Base-by-base conservation (phyloP, 2,888 invertebrate species). In the Micoletzkya japonica region DNA sequence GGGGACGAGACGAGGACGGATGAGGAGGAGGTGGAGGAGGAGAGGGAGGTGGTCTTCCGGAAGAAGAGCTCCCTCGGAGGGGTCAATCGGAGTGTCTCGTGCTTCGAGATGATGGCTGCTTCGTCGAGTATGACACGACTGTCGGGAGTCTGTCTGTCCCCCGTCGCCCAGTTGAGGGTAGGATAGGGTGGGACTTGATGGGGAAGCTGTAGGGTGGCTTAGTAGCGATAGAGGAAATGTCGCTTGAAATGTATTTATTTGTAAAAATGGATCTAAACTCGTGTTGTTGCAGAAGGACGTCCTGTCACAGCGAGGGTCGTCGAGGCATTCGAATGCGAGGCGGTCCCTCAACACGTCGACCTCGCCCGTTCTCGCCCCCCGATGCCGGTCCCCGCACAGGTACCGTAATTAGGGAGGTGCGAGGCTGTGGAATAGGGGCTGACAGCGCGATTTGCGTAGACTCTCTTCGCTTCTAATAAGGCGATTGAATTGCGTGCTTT, bases 311-410 rank as follows among this genome's bases (percentile, higher is more conserved):
- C 50, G 73, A 2, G 58, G 71, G n/a, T 56, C 64, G 34, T 66
- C 71, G 10, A 73, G 79, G 2, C 70, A 73, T 10, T 66, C 71
- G 7, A 70, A 49, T 28, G 69, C 71, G 10, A 72, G 79, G 0
- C 75, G 76, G 4, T 73, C 74, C n/a, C 70, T 80, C 10, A 74
- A 80, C 64, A 73, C 80, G n/a, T 76, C 75, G 36, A 77, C 80
- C 0, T 77, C 77, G 2, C 81, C 81, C 1, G 76, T 81, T 20
- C 71, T 77, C 32, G 67, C 76, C 17, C 79, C 77, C 24, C 34
- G 81, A 57, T 79, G 77, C 39, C 69, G 78, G 39, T 74, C 74
- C 28, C 80, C 80, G 7, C 64, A 66, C 32, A 37, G 64, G 64
- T 66, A 4, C n/a, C n/a, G n/a, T n/a, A n/a, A n/a, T n/a, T n/a